Base-by-base conservation (phyloP, 2,888 invertebrate genomes). In the Crocallis elinguaria region DNA sequence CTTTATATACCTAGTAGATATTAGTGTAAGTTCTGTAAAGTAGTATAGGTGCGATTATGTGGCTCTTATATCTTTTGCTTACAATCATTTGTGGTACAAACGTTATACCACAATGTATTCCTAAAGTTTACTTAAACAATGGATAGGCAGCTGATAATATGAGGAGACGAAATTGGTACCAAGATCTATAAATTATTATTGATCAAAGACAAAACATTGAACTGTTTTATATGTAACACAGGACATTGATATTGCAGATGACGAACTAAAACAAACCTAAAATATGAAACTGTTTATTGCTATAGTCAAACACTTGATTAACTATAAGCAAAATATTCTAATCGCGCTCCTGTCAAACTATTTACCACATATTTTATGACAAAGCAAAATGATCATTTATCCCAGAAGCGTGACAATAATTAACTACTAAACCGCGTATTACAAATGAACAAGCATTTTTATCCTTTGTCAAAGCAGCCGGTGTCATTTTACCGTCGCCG, bases 401-500 rank as follows among this genome's bases (percentile, higher is more conserved):
- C 50, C n/a, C 17, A 32, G 23, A 36, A 48, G 37, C 33, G 37
- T 36, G 8, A 27, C 44, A 62, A 54, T 69, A 69, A 70, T 73
- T 63, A 69, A 58, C 62, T 45, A 55, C 45, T 69, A 69, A 70
- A 67, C 57, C 61, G 67, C 64, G 57, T 67, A 68, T 69, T 67
- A 66, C 57, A 68, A 66, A 75, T 77, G 77, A 81, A 69, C 69
- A 72, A 66, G 73, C 76, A 64, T 62, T 70, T 74, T 70, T 67
- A 57, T 60, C 51, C 60, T 49, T 56, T 64, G 59, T 64, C 37
- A 42, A 60, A 73, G 78, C 82, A 79, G 59, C 64, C 62, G 77
- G 79, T 81, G 75, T 83, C 82, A 80, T 76, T 69, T 82, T 85
- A 79, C 82, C 82, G 6, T 27, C 25, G 17, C 32, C 73, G 59